Base-by-base conservation (phyloP, 2,113 vertebrate genomes). In the Pitta sordida region DNA sequence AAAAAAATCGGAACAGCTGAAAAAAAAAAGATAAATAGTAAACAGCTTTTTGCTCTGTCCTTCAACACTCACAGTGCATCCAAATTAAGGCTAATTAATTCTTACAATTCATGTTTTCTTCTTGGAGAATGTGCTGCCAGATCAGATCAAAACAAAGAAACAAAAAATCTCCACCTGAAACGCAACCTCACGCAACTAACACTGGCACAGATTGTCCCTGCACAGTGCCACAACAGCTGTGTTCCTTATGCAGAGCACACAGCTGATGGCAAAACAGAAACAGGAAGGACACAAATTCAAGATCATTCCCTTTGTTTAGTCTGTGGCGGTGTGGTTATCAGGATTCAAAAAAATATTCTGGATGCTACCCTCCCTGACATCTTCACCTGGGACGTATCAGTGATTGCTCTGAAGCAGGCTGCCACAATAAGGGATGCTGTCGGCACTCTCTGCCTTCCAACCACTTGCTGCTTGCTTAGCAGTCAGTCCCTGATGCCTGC, bases 171-270 rank as follows among this genome's bases (percentile, higher is more conserved):
- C 32, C 58, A 80, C 68, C 59, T 88, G 76, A 82, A 91, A 58
- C 58, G 48, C 43, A 73, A 41, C 20, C 8, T 78, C n/a, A 23
- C 65, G 82, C 56, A 74, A 60, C 18, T 11, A 56, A 17, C 16
- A 7, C 22, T 0, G 0, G 10, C 59, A 67, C 52, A 81, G 55
- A 9, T 22, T 58, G 51, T 32, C 36, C 70, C 41, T 67, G 39
- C 23, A 19, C 64, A 60, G 73, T 49, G 41, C 65, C 65, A 13
- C 7, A 7, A 18, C 58, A 76, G 39, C 75, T 53, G 26, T 5
- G 36, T 14, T 55, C 13, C 51, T 51, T 14, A 13, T 2, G 16
- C 58, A 56, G 36, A 48, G 20, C 36, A 4, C n/a, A 16, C 13
- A 79, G 39, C 53, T 64, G 71, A 52, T 9, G n/a, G 79, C 67